These are phyloP conservation scores for Myiopsitta monachus DNA, from an alignment of 2,113 vertebrate species.

Conservation along the genomic window DNA sequence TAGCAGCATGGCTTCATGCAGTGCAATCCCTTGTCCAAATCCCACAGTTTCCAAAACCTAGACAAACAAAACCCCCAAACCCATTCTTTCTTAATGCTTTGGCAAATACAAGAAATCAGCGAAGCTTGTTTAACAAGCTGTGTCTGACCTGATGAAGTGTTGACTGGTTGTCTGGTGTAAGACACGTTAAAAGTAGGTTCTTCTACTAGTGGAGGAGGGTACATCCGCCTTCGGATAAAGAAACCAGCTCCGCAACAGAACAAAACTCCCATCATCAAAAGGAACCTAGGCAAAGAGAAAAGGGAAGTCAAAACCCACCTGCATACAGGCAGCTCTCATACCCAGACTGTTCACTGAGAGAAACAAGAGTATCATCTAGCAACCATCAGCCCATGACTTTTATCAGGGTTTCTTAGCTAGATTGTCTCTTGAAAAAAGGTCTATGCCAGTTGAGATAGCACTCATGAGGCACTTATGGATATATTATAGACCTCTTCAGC, in stretches of 20 bases:
- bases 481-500: neutral
- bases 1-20: neutral
- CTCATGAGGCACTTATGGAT: neutral
- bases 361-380: neutral
- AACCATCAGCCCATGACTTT: neutral
- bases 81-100: neutral
- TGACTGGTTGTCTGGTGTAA: slow-evolving; percentile 89
- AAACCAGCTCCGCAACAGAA: slow-evolving; percentile 97
- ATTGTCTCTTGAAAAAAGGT: neutral
- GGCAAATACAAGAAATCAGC: neutral
- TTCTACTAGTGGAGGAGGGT: slow-evolving; percentile 88
- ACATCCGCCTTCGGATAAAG: slow-evolving; percentile 93
- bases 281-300: slow-evolving; percentile 79
- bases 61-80: neutral
- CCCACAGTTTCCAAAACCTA: neutral
- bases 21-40: neutral
- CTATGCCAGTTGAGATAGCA: neutral
- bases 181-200: slow-evolving; percentile 94
- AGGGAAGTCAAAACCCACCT: neutral
- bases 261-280: slow-evolving; percentile 96
- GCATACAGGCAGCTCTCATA: neutral
- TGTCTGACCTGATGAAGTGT: slow-evolving; percentile 82
- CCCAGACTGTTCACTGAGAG: neutral
- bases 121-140: neutral
- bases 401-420: neutral